These are phyloP conservation scores for Pipra filicauda DNA, from an alignment of 2,113 vertebrate genomes.

Conservation along the genomic window DNA sequence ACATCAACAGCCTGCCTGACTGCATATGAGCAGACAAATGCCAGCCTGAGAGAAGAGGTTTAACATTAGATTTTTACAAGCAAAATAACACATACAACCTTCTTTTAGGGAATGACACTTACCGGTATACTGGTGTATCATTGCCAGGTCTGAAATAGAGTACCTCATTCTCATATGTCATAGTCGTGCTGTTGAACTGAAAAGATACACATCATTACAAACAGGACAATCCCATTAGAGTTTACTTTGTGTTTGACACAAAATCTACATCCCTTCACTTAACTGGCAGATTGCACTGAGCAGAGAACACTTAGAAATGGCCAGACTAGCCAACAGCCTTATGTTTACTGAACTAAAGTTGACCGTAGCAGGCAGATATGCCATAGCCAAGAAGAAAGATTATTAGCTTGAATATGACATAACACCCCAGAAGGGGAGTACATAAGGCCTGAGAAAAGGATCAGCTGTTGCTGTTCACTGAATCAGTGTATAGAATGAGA, in stretches of 20 bases:
- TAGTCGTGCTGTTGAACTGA: conserved; percentile 26
- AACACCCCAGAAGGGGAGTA: neutral
- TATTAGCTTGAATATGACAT: neutral
- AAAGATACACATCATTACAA: neutral
- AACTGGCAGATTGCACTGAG: neutral
- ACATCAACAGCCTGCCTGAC: conserved; percentile 4
- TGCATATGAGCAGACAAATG: conserved; percentile 30
- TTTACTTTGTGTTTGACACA: neutral
- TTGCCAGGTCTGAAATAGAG: conserved; percentile 46
- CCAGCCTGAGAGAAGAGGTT: conserved; percentile 1
- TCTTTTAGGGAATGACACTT: neutral
- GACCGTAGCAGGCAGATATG: neutral
- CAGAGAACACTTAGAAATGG: neutral
- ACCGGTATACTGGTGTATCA: conserved; percentile 30
- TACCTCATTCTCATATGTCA: conserved; percentile 60
- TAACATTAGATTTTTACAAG: neutral
- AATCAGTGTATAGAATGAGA: neutral
- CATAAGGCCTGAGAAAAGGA: neutral
- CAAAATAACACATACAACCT: neutral
- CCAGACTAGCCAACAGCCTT: neutral
- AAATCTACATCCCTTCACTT: neutral
- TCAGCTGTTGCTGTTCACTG: neutral
- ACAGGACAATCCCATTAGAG: neutral
- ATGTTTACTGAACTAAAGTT: neutral
- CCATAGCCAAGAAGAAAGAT: neutral